Conservation (phyloP, 2,888 invertebrate genomes). For the Eucriotettix oculatus region DNA sequence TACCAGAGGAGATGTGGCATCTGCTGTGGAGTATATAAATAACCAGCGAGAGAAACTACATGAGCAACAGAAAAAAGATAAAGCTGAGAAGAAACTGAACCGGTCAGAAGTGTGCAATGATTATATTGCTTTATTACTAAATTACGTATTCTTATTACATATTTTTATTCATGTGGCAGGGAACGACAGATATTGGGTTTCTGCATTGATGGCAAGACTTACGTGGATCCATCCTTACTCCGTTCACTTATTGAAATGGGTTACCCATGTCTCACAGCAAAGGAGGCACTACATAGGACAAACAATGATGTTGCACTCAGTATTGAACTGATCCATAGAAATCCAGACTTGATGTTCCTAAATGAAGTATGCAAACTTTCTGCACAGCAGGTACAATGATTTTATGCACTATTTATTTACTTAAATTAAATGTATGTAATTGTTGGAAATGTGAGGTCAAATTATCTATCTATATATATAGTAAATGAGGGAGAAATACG, state of each 20-base stretch:
- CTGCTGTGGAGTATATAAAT: conserved; percentile 47
- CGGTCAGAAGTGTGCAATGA: conserved; percentile 19
- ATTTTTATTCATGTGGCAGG: conserved; percentile 20
- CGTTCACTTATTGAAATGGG: conserved; percentile 50
- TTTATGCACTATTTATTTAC: too few species aligned
- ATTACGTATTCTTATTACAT: conserved; percentile 15
- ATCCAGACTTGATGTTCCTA: too few species aligned
- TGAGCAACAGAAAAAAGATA: conserved; percentile 30
- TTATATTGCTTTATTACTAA: conserved; percentile 18
- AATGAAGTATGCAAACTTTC: too few species aligned
- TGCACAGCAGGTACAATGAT: too few species aligned
- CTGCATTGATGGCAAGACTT: conserved; percentile 39
- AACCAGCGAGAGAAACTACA: conserved; percentile 33
- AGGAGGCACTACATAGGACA: conserved; percentile 41
- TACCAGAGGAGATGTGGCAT: conserved; percentile 36
- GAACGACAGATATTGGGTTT: conserved; percentile 35
- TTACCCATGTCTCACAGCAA: conserved; percentile 38
- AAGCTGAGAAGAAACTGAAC: conserved; percentile 23
- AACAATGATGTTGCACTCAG: conserved; percentile 55
- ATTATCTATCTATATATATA: too few species aligned
- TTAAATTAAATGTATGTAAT: too few species aligned
- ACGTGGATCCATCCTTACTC: conserved; percentile 32
- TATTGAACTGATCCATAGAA: conserved; percentile 32
- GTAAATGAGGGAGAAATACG: too few species aligned
- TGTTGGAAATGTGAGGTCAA: too few species aligned